Conservation (phyloP, 2,797 vertebrate genomes). For the Pangasius djambal region DNA sequence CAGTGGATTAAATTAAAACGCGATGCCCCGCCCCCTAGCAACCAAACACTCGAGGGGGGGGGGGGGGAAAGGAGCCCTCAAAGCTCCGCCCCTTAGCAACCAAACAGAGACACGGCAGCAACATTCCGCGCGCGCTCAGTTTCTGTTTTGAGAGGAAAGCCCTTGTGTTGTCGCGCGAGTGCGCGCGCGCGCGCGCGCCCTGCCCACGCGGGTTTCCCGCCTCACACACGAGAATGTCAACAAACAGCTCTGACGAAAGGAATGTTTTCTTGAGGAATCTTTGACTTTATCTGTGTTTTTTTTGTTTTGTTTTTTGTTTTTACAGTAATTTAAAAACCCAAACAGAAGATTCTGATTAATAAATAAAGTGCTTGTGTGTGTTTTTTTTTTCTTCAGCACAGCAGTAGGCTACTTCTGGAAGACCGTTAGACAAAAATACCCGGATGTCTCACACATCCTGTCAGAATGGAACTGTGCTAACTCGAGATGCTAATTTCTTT, state of each 20-base stretch:
- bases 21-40: constrained; percentile 3
- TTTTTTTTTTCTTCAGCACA: background rate
- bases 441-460: background rate
- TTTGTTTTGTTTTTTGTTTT: background rate
- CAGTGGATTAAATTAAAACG: background rate
- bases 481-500: background rate
- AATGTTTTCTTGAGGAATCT: background rate
- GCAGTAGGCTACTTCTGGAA: background rate
- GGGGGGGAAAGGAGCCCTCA: background rate
- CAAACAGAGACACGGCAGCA: constrained; percentile 13
- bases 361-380: background rate
- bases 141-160: constrained; percentile 27
- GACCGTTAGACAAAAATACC: background rate
- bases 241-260: background rate
- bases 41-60: background rate
- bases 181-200: background rate
- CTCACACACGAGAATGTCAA: background rate
- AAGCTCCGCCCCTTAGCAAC: constrained; percentile 10
- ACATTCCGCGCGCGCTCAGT: background rate
- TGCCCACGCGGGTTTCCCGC: constrained; percentile 34
- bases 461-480: constrained; percentile 1
- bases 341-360: background rate
- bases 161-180: background rate
- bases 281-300: background rate
- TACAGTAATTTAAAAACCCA: background rate